Conservation (phyloP, 2,113 vertebrate species). For the Taurulus bubalis region DNA sequence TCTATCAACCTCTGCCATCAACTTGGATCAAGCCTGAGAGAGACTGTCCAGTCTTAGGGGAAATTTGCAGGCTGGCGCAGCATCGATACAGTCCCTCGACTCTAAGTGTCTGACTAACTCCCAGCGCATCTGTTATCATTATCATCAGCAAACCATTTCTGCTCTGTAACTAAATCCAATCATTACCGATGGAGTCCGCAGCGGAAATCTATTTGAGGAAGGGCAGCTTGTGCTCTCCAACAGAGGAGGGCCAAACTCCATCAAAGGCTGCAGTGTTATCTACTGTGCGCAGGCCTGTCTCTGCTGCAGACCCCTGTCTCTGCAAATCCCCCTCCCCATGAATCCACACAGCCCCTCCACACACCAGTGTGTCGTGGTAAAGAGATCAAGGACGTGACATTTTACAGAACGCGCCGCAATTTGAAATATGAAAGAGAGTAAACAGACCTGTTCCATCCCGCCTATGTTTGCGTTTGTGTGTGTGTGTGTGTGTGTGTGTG, state of each 20-base stretch:
- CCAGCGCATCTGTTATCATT: conserved; percentile 76
- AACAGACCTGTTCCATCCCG: conserved; percentile 58
- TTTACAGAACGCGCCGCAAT: conserved; percentile 65
- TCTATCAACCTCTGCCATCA: conserved; percentile 63
- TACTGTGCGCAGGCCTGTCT: conserved; percentile 67
- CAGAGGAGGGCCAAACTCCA: conserved; percentile 61
- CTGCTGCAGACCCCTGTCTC: conserved; percentile 63
- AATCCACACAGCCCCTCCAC: conserved; percentile 33
- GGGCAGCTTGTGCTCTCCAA: conserved; percentile 56
- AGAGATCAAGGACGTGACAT: conserved; percentile 81
- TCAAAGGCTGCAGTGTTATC: conserved; percentile 81
- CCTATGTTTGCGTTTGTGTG: conserved; percentile 30
- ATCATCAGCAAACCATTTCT: conserved; percentile 69
- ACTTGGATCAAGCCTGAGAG: conserved; percentile 50
- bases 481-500: conserved; percentile 27
- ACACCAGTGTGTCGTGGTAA: conserved; percentile 55
- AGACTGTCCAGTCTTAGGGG: conserved; percentile 44
- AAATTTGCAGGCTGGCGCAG: conserved; percentile 60
- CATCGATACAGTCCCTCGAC: conserved; percentile 49
- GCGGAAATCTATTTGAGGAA: conserved; percentile 64
- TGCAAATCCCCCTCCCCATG: conserved; percentile 48
- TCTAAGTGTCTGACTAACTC: conserved; percentile 70
- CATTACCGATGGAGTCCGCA: conserved; percentile 68
- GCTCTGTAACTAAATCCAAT: conserved; percentile 78
- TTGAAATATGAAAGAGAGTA: conserved; percentile 68